Percentiles rank a stretch among this genome's conserved stretches.
These are phyloP conservation scores for Bradypodion pumilum DNA, from an alignment of 2,797 vertebrate genomes.

Conservation along the genomic window DNA sequence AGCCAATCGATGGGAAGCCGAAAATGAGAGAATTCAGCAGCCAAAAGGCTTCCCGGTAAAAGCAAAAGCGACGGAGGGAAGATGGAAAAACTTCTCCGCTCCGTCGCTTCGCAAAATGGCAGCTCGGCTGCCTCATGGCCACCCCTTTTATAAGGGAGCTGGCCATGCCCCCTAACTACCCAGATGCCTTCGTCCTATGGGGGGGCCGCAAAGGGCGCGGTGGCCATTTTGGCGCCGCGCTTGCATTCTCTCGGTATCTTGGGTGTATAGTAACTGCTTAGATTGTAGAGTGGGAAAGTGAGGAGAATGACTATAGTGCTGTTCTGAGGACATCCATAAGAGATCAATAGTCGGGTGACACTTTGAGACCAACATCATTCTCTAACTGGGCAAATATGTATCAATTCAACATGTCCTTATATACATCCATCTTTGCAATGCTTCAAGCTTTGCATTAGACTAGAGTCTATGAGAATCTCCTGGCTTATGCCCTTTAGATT, in stretches of 20 bases:
- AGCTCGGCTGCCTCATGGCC: too few species aligned
- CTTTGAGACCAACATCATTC: background rate
- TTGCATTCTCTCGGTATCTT: background rate
- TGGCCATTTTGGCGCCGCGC: too few species aligned
- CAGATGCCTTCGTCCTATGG: too few species aligned
- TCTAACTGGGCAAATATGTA: background rate
- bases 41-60: too few species aligned
- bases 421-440: background rate
- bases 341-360: background rate
- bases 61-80: too few species aligned
- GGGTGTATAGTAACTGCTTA: background rate
- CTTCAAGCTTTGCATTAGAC: background rate
- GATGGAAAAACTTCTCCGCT: too few species aligned
- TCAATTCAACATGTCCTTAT: background rate
- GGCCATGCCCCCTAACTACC: too few species aligned
- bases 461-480: rapidly evolving
- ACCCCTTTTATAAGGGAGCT: too few species aligned
- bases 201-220: too few species aligned
- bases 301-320: background rate
- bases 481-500: background rate
- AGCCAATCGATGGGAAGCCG: too few species aligned
- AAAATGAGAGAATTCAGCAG: too few species aligned
- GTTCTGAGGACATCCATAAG: background rate
- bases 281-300: background rate
- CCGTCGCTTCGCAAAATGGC: too few species aligned